Percentiles rank a stretch among this genome's conserved stretches.
Conservation (phyloP, 2,888 invertebrate genomes). For the Caenorhabditis wallacei region DNA sequence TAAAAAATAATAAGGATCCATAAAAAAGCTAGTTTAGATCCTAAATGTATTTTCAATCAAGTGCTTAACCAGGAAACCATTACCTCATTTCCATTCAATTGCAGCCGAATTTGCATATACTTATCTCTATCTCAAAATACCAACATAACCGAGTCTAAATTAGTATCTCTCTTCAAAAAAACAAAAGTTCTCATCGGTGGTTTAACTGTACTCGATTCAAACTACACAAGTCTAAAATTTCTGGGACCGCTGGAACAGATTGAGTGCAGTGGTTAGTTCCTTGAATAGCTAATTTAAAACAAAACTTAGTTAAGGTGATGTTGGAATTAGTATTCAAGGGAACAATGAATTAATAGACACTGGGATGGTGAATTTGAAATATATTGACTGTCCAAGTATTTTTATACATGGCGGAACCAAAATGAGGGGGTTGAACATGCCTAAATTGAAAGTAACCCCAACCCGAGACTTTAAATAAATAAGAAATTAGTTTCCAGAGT, state of each 20-base stretch:
- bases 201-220: background rate
- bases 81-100: background rate
- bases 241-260: conserved; percentile 10
- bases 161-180: conserved; percentile 17
- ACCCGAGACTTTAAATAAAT: no score
- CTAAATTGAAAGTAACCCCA: conserved; percentile 3
- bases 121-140: background rate
- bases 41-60: background rate
- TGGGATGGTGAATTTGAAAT: conserved; percentile 8
- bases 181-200: conserved; percentile 14
- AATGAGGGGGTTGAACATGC: conserved; percentile 12
- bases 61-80: background rate
- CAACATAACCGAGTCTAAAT: background rate
- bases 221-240: conserved; percentile 12
- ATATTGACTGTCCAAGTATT: background rate
- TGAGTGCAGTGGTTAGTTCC: conserved; percentile 7
- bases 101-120: background rate
- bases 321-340: no score
- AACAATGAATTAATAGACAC: conserved; percentile 3
- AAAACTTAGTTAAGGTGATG: no score
- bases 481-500: background rate
- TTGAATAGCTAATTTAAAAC: no score
- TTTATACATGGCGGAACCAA: background rate
- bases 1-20: no score
- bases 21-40: background rate